Base-by-base conservation (phyloP, 1,140 invertebrate species). In the Bombus superbus region DNA sequence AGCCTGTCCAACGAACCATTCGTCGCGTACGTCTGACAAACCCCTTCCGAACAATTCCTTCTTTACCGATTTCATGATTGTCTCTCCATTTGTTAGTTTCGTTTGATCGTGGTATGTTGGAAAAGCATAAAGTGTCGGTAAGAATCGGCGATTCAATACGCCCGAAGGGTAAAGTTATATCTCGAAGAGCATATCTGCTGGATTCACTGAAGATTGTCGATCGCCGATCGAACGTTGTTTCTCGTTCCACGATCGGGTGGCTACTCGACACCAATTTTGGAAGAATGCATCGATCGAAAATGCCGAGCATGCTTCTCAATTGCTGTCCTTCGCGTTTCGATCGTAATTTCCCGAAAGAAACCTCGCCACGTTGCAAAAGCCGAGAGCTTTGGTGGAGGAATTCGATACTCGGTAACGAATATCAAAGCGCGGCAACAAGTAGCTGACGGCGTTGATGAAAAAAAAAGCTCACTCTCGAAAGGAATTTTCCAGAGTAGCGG, bases 21-120 rank as follows among this genome's bases (percentile, higher is more conserved):
- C 15, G 82, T 92, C 11, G 94, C 93, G 78, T 93, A 89, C 59
- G 82, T 92, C 62, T 92, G 87, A 66, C 93, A 81, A 38, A 91
- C 87, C 94, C 94, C 94, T 80, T 79, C 32, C 88, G 3, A 94
- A 88, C 10, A 94, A 76, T 71, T 91, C 86, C 10, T 92, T 85
- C 69, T 89, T 92, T 25, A 86, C 69, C 18, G 35, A 5, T 32
- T 81, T 86, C 84, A 89, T 88, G 2, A 0, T 25, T 1, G 3
- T 10, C 8, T 10, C 32, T 5, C 25, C 2, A 3, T 28, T 22
- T 32, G 32, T 32, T 32, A 32, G 32, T 32, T 32, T 32, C 32
- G 32, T 32, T 32, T 22, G 2, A n/a, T 10, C 3, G 13, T 22
- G 22, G 10, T n/a, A 13, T 25, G 32, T 6, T 22, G 32, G 1